Evolutionary conservation across 1,140 invertebrate genomes (phyloP).

Genomic region (Oscheius sp.): DNA sequence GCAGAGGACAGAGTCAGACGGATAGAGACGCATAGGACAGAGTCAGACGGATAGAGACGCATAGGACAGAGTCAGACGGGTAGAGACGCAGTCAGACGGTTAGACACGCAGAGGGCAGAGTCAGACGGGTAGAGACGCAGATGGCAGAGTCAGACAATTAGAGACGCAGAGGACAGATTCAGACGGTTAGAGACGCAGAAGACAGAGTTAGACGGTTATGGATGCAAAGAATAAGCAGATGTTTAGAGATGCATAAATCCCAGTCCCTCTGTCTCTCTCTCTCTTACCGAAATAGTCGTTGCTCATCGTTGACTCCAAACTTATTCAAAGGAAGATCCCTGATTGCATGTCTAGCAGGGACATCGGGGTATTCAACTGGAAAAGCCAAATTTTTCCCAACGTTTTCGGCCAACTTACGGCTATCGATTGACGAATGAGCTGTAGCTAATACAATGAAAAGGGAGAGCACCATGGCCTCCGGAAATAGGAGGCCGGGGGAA

Average conservation of each 20-base stretch:
- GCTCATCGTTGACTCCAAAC: constrained; percentile 37
- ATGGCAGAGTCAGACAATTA: too few relatives aligned
- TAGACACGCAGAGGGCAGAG: too few relatives aligned
- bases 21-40: too few relatives aligned
- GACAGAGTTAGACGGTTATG: too few relatives aligned
- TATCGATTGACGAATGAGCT: background rate
- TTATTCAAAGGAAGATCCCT: constrained; percentile 14
- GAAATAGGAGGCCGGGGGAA: background rate
- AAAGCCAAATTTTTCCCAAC: background rate
- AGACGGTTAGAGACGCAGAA: too few relatives aligned
- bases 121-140: too few relatives aligned
- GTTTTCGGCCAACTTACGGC: background rate
- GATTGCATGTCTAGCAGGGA: background rate
- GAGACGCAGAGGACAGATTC: too few relatives aligned
- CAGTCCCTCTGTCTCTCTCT: background rate
- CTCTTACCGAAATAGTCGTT: constrained; percentile 31
- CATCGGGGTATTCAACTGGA: background rate
- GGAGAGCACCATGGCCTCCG: background rate
- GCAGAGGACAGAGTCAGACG: too few relatives aligned
- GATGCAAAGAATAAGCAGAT: background rate
- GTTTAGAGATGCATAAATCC: background rate
- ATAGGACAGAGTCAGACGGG: too few relatives aligned
- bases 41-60: too few relatives aligned
- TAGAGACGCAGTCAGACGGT: too few relatives aligned
- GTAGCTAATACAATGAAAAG: background rate